These are phyloP conservation scores for Dryobota labecula DNA, from an alignment of 2,888 invertebrate species.

Conservation along the genomic window DNA sequence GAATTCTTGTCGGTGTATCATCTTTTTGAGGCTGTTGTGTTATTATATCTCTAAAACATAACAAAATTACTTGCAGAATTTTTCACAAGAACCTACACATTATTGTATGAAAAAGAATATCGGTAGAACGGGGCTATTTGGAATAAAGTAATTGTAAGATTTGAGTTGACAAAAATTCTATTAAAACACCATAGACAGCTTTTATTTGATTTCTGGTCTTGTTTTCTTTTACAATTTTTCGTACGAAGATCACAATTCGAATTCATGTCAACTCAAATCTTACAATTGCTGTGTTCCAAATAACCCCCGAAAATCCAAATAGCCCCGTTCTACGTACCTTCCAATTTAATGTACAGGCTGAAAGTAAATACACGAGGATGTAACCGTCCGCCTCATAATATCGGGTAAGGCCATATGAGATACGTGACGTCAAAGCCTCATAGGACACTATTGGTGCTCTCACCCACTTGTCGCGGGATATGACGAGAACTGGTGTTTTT, in stretches of 20 bases:
- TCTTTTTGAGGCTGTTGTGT: neutral
- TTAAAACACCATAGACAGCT: too few relatives aligned
- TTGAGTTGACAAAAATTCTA: too few relatives aligned
- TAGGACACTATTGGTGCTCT: constrained; percentile 61
- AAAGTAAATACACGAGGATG: constrained; percentile 59
- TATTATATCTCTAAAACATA: neutral
- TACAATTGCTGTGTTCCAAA: too few relatives aligned
- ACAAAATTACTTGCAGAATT: neutral
- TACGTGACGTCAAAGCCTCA: constrained; percentile 70
- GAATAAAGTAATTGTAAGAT: too few relatives aligned
- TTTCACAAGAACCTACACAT: neutral
- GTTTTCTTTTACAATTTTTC: too few relatives aligned
- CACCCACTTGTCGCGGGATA: constrained; percentile 56
- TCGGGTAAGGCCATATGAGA: constrained; percentile 68
- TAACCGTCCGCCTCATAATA: constrained; percentile 60
- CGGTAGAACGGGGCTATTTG: too few relatives aligned
- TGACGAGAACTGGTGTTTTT: constrained; percentile 45
- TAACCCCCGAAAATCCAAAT: too few relatives aligned
- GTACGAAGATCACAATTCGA: too few relatives aligned
- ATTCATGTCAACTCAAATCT: too few relatives aligned
- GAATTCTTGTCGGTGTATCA: neutral
- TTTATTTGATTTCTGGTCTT: too few relatives aligned
- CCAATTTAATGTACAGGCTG: constrained; percentile 45
- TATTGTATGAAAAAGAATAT: constrained; percentile 21
- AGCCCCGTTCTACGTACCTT: too few relatives aligned